Evolutionary conservation across 2,113 vertebrate species (phyloP).

Genomic region (Neodontobutis hainanensis): DNA sequence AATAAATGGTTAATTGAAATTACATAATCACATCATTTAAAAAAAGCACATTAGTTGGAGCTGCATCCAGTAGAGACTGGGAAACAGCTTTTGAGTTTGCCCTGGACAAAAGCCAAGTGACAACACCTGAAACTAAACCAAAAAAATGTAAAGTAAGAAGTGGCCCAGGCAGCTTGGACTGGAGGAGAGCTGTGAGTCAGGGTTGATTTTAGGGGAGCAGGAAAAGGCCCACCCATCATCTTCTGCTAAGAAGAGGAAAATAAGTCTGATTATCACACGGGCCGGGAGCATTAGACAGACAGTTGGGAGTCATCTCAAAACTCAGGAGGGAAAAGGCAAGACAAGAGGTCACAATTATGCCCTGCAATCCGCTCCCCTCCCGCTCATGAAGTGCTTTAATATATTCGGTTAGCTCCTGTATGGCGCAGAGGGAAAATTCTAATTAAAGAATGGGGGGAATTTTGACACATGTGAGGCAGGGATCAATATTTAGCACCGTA

Average conservation of each 20-base stretch:
- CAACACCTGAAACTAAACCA: no score
- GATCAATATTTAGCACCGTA: constrained; percentile 99
- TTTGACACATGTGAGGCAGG: constrained; percentile 98
- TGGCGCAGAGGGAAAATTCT: constrained; percentile 93
- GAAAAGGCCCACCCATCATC: constrained; percentile 75
- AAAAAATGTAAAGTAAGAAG: no score
- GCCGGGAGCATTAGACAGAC: constrained; percentile 87
- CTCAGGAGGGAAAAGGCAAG: constrained; percentile 88
- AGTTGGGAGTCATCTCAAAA: constrained; percentile 91
- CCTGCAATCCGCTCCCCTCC: constrained; percentile 81
- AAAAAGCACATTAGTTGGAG: no score
- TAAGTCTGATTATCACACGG: constrained; percentile 92
- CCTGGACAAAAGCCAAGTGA: no score
- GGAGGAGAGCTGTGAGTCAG: no score
- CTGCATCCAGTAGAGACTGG: no score
- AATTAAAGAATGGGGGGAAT: constrained; percentile 98
- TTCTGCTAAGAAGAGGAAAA: constrained; percentile 90
- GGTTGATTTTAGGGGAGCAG: background rate
- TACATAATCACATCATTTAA: no score
- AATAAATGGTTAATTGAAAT: no score
- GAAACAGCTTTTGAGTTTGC: no score
- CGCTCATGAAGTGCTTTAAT: constrained; percentile 86
- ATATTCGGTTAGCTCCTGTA: constrained; percentile 93
- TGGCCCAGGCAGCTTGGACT: no score
- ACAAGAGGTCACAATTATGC: constrained; percentile 99